Percentiles rank a stretch among this genome's conserved stretches.
These are phyloP conservation scores for Sardina pilchardus DNA, from an alignment of 2,113 vertebrate genomes.

Conservation along the genomic window DNA sequence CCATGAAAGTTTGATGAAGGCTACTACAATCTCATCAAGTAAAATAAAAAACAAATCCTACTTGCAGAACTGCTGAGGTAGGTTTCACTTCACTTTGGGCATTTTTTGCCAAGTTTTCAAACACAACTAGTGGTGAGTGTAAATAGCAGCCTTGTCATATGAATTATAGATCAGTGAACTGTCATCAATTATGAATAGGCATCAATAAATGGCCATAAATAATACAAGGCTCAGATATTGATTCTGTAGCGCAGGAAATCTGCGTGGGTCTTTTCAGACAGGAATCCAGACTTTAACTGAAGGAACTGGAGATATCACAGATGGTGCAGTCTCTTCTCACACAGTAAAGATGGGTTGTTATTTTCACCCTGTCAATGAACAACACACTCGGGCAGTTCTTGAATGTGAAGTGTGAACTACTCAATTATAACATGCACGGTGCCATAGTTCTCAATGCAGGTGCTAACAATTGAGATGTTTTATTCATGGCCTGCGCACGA, in stretches of 20 bases:
- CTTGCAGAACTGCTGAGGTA: constrained; percentile 6
- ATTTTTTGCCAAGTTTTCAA: neutral
- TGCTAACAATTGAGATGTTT: neutral
- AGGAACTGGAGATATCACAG: neutral
- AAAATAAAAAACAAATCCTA: neutral
- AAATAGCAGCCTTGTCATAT: constrained; percentile 29
- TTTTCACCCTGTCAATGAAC: neutral
- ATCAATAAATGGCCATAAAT: constrained; percentile 56
- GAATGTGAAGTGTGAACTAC: neutral
- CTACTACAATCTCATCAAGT: neutral
- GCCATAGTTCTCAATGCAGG: neutral
- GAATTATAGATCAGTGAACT: constrained; percentile 53
- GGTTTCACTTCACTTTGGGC: neutral
- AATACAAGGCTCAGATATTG: constrained; percentile 53
- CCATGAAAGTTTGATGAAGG: neutral
- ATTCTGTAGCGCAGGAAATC: constrained; percentile 33
- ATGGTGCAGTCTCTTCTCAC: neutral
- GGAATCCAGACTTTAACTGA: neutral
- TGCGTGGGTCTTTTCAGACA: neutral
- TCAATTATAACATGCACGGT: neutral
- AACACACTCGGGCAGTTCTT: neutral
- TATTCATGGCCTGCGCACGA: neutral
- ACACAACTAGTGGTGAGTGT: neutral
- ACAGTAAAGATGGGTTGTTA: too few species aligned
- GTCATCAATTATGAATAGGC: constrained; percentile 52